Evolutionary conservation across 2,113 vertebrate species (phyloP), one percentile per base, ranked within the genome.

Genomic region (Boulengeromyrus knoepffleri): DNA sequence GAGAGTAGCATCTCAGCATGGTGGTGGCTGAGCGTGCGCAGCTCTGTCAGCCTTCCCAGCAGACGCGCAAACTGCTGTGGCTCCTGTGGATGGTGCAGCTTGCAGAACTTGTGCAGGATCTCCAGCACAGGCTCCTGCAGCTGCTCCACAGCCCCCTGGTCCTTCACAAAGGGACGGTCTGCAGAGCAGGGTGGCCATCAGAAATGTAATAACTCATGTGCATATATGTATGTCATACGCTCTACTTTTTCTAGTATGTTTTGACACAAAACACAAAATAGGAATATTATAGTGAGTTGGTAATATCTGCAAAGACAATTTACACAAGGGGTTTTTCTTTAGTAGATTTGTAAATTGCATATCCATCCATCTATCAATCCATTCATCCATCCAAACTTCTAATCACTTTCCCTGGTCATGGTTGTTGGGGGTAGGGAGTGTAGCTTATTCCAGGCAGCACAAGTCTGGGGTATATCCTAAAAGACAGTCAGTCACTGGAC

Each of bases 31-130:
- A 99, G 98, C 1, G 98, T 99, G 89, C 99, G 94, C 92, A 99
- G 93, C 92, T 99, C 98, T 0, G 99, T 99, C 47, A 99, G 96
- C 2, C 98, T 97, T 2, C 99, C 98, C 93, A 99, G 94, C 39
- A 99, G 96, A n/a, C 98, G 97, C 1, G 99, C 99, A 36, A 99
- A 99, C 42, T 98, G 98, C 92, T 99, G 99, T 10, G 97, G 97
- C 87, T 98, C 97, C 13, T 96, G 96, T 0, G 96, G 96, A 90
- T 97, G 98, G 88, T 97, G 94, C 90, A 98, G 95, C 93, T 96
- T 95, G 91, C 98, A 99, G 92, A 98, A 89, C 92, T 97, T 99
- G 27, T 97, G 97, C 70, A 99, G 95, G 89, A 99, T 93, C 2
- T 98, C 97, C 39, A 99, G 94, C 93, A 99, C 93, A 0, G 96